Evolutionary conservation across 1,140 invertebrate genomes (phyloP).

Genomic region (Listronotus bonariensis): DNA sequence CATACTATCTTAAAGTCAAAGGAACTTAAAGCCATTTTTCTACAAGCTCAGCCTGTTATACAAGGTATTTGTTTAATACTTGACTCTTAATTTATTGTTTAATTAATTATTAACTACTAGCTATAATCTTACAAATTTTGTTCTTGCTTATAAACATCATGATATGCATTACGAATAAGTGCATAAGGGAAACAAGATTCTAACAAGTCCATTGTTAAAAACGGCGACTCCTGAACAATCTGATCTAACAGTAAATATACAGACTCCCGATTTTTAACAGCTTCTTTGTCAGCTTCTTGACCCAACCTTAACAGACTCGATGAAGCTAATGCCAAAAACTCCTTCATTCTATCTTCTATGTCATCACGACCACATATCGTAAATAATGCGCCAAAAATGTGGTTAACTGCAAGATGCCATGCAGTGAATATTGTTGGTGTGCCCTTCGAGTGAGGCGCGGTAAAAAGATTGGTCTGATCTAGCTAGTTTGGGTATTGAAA

Average conservation of each 20-base stretch:
- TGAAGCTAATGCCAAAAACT: constrained; percentile 95
- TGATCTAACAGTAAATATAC: constrained; percentile 94
- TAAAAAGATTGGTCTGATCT: constrained; percentile 88
- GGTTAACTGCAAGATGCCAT: constrained; percentile 95
- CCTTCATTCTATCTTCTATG: constrained; percentile 97
- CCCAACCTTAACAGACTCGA: constrained; percentile 92
- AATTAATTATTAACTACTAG: too few relatives aligned
- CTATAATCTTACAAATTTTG: constrained; percentile 55
- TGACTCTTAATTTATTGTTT: too few relatives aligned
- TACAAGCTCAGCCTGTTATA: too few relatives aligned
- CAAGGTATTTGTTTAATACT: too few relatives aligned
- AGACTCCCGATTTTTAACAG: constrained; percentile 91
- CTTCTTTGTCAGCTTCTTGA: constrained; percentile 94
- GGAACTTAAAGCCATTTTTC: too few relatives aligned
- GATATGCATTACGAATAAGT: constrained; percentile 94
- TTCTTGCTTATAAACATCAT: constrained; percentile 90
- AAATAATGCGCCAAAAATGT: constrained; percentile 95
- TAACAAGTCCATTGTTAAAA: constrained; percentile 95
- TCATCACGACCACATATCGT: constrained; percentile 93
- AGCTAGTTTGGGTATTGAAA: constrained; percentile 96
- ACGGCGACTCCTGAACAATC: constrained; percentile 97
- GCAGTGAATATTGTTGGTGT: constrained; percentile 98
- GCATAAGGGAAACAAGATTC: constrained; percentile 99
- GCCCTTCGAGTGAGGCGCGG: constrained; percentile 89
- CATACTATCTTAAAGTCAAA: too few relatives aligned